phyloP scores from a whole-genome alignment of 2,888 invertebrate genomes.

The Cheilosia variabilis region DNA sequence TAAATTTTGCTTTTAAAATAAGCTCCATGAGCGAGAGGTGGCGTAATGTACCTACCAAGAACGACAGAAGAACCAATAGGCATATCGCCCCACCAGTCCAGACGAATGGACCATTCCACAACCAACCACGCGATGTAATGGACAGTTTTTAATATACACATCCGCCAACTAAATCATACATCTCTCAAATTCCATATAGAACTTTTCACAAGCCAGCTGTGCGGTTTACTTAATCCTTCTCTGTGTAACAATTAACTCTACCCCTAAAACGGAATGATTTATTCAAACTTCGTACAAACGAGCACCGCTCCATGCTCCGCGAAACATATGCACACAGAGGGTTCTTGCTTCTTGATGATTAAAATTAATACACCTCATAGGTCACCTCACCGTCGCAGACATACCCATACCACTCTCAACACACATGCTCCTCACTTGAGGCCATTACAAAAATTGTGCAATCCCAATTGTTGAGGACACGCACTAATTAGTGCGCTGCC shows the following conservation, averaged over 20 bases:
- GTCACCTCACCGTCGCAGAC: constrained; percentile 27
- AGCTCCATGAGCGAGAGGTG: no score
- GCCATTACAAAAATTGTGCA: constrained; percentile 73
- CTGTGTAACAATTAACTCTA: constrained; percentile 4
- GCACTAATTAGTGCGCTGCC: constrained; percentile 67
- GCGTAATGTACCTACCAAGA: no score
- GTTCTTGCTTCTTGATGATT: constrained; percentile 45
- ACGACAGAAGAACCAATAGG: no score
- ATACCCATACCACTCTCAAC: not conserved
- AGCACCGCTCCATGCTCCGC: constrained; percentile 22
- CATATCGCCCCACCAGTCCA: no score
- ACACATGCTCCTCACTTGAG: constrained; percentile 52
- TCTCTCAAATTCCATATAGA: not conserved
- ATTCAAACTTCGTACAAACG: constrained; percentile 61
- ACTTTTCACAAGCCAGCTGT: constrained; percentile 22
- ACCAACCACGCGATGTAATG: no score
- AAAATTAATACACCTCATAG: constrained; percentile 69
- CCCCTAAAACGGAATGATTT: constrained; percentile 47
- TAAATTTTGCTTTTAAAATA: no score
- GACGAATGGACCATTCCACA: no score
- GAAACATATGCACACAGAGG: constrained; percentile 39
- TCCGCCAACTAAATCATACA: no score
- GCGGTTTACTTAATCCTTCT: constrained; percentile 42
- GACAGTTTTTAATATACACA: no score
- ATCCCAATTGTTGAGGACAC: constrained; percentile 67